Conservation (phyloP, 2,113 vertebrate species). For the Hypomesus transpacificus region DNA sequence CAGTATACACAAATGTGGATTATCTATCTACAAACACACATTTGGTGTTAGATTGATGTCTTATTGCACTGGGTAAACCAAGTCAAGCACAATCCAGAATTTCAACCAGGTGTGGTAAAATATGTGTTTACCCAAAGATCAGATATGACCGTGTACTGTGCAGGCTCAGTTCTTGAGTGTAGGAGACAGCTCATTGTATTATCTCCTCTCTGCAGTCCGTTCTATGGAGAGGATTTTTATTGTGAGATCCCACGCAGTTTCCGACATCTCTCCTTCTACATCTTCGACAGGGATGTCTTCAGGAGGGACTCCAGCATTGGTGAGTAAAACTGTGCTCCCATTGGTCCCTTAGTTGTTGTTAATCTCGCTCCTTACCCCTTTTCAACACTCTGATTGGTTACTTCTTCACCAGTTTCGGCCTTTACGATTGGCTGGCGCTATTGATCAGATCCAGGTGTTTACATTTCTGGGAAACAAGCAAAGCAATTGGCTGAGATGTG, state of each 20-base stretch:
- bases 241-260: constrained; percentile 98
- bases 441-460: neutral
- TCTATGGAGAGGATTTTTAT: constrained; percentile 98
- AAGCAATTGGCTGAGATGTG: too few species aligned
- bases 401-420: neutral
- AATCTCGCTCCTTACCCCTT: neutral
- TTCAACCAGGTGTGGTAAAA: too few species aligned
- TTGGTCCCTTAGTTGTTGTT: neutral
- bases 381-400: neutral
- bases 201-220: constrained; percentile 78
- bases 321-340: constrained; percentile 63
- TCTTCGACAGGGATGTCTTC: constrained; percentile 98
- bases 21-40: too few species aligned
- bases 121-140: too few species aligned
- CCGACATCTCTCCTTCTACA: constrained; percentile 95
- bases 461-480: neutral
- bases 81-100: too few species aligned
- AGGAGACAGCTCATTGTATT: too few species aligned
- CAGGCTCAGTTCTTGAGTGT: too few species aligned
- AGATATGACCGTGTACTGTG: too few species aligned
- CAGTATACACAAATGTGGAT: too few species aligned
- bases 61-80: too few species aligned
- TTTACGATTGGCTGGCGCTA: neutral
- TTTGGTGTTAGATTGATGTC: too few species aligned
- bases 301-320: constrained; percentile 98